A percentile compares a stretch with the other conserved stretches of the same genome.
Evolutionary conservation across 1,140 invertebrate species (phyloP).

Genomic region (Lycorma delicatula): DNA sequence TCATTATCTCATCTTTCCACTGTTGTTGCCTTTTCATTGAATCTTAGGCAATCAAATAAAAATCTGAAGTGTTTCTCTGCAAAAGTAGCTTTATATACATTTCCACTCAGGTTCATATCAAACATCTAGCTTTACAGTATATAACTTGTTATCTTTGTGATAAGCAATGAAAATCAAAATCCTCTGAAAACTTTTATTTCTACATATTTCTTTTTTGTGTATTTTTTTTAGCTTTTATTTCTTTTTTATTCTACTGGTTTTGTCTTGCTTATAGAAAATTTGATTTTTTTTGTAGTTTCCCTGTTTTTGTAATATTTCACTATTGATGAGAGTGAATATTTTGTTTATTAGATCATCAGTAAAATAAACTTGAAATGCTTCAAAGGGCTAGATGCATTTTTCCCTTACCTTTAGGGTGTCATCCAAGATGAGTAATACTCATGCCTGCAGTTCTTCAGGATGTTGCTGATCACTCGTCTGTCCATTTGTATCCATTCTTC

Average conservation of each 20-base stretch:
- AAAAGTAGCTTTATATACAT: constrained; percentile 20
- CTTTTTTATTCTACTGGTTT: too few relatives aligned
- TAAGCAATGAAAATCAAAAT: constrained; percentile 3
- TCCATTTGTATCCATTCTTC: neutral
- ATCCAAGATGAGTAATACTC: too few relatives aligned
- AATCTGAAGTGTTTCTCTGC: constrained; percentile 20
- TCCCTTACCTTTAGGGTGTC: neutral
- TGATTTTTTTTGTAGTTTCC: neutral
- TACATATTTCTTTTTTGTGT: too few relatives aligned
- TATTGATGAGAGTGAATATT: neutral
- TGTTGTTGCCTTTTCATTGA: constrained; percentile 23
- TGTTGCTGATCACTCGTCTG: neutral
- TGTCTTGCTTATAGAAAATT: neutral
- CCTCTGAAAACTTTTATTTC: constrained; percentile 10
- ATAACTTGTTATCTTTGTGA: constrained; percentile 9
- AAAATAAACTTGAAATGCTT: neutral
- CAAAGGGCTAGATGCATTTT: neutral
- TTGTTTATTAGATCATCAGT: neutral
- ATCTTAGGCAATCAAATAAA: constrained; percentile 15
- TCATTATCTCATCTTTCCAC: constrained; percentile 17
- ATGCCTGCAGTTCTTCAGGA: neutral
- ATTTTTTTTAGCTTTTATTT: too few relatives aligned
- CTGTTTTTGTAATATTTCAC: neutral
- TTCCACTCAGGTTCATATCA: constrained; percentile 6
- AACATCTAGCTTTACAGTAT: constrained; percentile 3